phyloP scores from a whole-genome alignment of 2,113 vertebrate species.

The Phyllostomus hastatus region DNA sequence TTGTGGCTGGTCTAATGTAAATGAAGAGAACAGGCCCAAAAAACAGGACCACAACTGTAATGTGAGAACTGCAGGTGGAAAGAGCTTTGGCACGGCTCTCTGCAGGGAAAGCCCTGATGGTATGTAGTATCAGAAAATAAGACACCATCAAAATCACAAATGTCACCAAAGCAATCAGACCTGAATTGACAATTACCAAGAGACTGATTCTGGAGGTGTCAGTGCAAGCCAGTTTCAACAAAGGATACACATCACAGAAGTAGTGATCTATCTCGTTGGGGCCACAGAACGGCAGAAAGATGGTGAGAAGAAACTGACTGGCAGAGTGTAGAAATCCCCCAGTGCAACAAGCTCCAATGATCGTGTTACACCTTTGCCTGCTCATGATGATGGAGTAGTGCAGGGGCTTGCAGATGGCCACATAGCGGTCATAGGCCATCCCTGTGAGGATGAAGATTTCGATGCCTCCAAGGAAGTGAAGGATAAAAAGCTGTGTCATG shows the following conservation, averaged over 20 bases:
- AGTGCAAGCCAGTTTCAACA: conserved; percentile 41
- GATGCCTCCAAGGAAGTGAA: background rate
- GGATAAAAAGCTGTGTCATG: conserved; percentile 21
- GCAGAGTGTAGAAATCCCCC: background rate
- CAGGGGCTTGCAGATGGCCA: conserved; percentile 54
- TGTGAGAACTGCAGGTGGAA: background rate
- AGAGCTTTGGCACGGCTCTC: conserved; percentile 23
- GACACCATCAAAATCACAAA: conserved; percentile 36
- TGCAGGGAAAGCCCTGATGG: background rate
- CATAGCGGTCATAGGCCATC: conserved; percentile 57
- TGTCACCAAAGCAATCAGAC: conserved; percentile 11
- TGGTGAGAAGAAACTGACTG: conserved; percentile 15
- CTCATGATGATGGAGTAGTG: conserved; percentile 20
- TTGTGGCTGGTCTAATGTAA: conserved; percentile 49
- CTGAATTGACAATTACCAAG: conserved; percentile 14
- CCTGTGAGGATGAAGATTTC: conserved; percentile 45
- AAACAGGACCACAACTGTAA: conserved; percentile 18
- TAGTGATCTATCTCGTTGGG: conserved; percentile 57
- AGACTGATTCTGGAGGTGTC: conserved; percentile 9
- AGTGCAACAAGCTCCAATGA: background rate
- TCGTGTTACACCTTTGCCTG: background rate
- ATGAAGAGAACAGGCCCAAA: conserved; percentile 23
- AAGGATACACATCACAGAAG: conserved; percentile 53
- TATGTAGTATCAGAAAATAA: conserved; percentile 26
- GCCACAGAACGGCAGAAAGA: conserved; percentile 52